Evolutionary conservation across 2,888 invertebrate genomes (phyloP).

Genomic region (Zaprionus bogoriensis): DNA sequence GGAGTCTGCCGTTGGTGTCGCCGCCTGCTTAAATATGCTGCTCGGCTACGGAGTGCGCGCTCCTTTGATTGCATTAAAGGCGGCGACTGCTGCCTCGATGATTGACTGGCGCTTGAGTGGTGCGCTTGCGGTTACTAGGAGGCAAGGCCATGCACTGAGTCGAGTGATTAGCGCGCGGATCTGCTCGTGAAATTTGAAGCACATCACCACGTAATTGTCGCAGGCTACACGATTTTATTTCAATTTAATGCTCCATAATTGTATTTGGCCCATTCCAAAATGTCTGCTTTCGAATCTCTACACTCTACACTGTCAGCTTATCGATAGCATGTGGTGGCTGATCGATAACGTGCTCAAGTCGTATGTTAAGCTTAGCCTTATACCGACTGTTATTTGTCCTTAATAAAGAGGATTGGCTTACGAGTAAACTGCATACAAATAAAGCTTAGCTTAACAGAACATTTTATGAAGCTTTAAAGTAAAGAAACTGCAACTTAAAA

Average conservation of each 20-base stretch:
- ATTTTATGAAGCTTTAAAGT: too few relatives aligned
- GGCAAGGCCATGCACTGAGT: slow-evolving; percentile 18
- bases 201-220: background rate
- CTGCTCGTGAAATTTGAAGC: slow-evolving; percentile 32
- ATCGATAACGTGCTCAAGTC: background rate
- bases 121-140: slow-evolving; percentile 59
- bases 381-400: too few relatives aligned
- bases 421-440: too few relatives aligned
- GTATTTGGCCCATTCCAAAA: too few relatives aligned
- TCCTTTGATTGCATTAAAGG: slow-evolving; percentile 64
- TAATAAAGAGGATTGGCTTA: too few relatives aligned
- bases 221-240: too few relatives aligned
- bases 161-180: slow-evolving; percentile 15
- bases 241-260: too few relatives aligned
- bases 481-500: too few relatives aligned
- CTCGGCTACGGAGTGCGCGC: slow-evolving; percentile 43
- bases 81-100: slow-evolving; percentile 28
- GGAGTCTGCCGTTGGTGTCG: slow-evolving; percentile 3
- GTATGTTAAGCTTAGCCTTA: background rate
- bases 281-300: too few relatives aligned
- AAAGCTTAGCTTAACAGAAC: too few relatives aligned
- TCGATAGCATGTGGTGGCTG: background rate
- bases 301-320: too few relatives aligned
- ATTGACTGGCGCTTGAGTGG: slow-evolving; percentile 47
- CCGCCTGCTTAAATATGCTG: slow-evolving; percentile 63